phyloP scores from a whole-genome alignment of 2,797 vertebrate species.

The Myotis findleyi region DNA sequence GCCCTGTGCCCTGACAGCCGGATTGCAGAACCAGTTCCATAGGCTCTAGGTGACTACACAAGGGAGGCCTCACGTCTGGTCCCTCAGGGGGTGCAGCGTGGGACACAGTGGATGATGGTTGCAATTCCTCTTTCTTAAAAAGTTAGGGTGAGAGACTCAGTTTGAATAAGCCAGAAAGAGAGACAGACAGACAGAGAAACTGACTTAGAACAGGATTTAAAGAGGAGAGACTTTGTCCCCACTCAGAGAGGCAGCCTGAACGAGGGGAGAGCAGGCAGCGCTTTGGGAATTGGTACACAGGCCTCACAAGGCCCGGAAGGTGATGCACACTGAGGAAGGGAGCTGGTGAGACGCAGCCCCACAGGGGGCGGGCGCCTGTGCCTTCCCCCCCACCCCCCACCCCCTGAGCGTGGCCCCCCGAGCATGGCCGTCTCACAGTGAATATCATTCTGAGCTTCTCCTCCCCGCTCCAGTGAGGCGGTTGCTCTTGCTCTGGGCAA shows the following conservation, averaged over 20 bases:
- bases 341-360: not conserved
- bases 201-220: not conserved
- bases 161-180: not conserved
- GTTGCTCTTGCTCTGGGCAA: not conserved
- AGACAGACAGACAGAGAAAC: not conserved
- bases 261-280: not conserved
- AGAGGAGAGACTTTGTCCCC: not conserved
- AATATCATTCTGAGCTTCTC: slow-evolving; percentile 52
- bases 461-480: not conserved
- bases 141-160: not conserved
- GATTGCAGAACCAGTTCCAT: no score
- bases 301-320: not conserved
- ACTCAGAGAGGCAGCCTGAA: not conserved
- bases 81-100: not conserved
- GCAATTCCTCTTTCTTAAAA: not conserved
- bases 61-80: not conserved
- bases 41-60: not conserved
- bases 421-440: not conserved
- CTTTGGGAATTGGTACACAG: not conserved
- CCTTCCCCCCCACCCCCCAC: not conserved
- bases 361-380: rapidly evolving
- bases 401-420: not conserved
- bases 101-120: not conserved
- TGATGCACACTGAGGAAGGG: not conserved
- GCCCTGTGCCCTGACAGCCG: rapidly evolving